Evolutionary conservation across 2,888 invertebrate genomes (phyloP), one percentile per base, ranked within the genome.

Genomic region (Amphimallon solstitiale): DNA sequence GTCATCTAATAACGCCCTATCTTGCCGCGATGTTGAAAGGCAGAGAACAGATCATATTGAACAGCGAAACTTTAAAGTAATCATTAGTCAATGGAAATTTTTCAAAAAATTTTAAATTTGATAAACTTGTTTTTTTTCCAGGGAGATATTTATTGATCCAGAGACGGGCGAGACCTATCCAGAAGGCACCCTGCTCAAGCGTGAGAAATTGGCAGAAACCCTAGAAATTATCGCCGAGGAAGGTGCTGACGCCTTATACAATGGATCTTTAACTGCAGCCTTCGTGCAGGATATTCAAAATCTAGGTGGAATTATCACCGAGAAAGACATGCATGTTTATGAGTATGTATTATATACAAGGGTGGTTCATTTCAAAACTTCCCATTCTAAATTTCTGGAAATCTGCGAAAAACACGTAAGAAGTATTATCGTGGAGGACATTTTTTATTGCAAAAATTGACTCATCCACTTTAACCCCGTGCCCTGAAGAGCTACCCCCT

Each of bases 261-360:
- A 85, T 68, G 89, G 89, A 1, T 75, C 78, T 4, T 76, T 90
- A 23, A 85, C 87, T 0, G 74, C 81, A 64, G 49, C 56, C 12
- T 79, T 83, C 21, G 78, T 81, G 0, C 51, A 77, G 35, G 83
- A 83, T 64, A 78, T 83, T 15, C 70, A 74, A 69, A 72, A 73
- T 2, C 83, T 87, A 67, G 91, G 91, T 52, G 94, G 95, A 29
- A 92, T 93, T 65, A 88, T 97, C 52, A 91, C 91, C 0, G 86
- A 86, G 73, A 86, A 91, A 60, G 97, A 97, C 81, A 85, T 97
- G 76, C 82, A 82, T 68, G 84, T 86, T 71, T 97, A 90, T 84
- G 85, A 80, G 83, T 29, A 60, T 67, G 9, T 43, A 17, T 10
- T 17, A 23, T 46, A 38, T 54, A 15, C 3, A 15, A 14, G 38